Base-by-base conservation (phyloP, 2,113 vertebrate genomes). In the Athene cunicularia region DNA sequence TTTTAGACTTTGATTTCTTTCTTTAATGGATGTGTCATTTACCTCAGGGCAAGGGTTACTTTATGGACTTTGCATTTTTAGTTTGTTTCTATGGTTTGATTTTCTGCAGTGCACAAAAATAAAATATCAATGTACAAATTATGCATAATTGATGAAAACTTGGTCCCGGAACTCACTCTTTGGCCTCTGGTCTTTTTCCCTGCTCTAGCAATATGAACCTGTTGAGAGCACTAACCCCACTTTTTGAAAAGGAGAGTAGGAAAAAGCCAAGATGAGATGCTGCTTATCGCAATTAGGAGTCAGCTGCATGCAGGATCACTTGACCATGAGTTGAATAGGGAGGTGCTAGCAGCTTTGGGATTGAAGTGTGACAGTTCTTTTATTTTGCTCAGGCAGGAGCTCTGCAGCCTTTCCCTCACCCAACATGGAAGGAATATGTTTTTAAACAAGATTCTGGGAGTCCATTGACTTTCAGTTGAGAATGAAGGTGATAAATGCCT, bases 401-500 rank as follows among this genome's bases (percentile, higher is more conserved):
- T 88, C 30, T 85, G 77, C 0, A 6, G 59, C 74, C 45, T 92
- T 80, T 47, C 30, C 87, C 23, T 80, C 4, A 1, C 49, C 39
- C 35, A 52, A 5, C 8, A 35, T 11, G 43, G 39, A 74, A 9
- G 35, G 13, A 84, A n/a, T 58, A n/a, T 66, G 32, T 64, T 91
- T 86, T 79, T 79, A 74, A 91, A 85, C 12, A 47, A 63, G 21
- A 21, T 62, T 82, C 37, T 58, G 55, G 47, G 56, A 85, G 43
- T 76, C 60, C 47, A 22, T 23, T 86, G 87, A 86, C 74, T 94
- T 95, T 92, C 56, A 80, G 56, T 30, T 83, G 37, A 84, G 80
- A 84, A 49, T 63, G 74, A 90, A 81, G 63, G 50, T 94, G 85
- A 93, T 92, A 89, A 95, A 97, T 95, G 82, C 76, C 47, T 92